Evolutionary conservation across 2,797 vertebrate species (phyloP), one percentile per base, ranked within the genome.

Genomic region (Brachyrhaphis roseni): DNA sequence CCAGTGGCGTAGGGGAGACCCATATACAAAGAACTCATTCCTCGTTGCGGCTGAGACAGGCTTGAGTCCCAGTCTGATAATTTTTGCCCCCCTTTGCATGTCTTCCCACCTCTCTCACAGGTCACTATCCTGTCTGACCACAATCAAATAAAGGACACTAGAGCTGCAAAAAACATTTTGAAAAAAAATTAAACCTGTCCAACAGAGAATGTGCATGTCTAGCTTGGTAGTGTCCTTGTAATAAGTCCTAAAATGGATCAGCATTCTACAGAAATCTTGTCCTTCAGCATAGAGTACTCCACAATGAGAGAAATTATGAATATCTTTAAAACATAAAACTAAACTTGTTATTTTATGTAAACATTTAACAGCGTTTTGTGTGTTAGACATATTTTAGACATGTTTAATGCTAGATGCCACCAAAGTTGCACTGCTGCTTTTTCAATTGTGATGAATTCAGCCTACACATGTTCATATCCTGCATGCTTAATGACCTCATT

Each of bases 401-500:
- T 10, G 16, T 77, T 41, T 72, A 28, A 55, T 75, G 12, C 26
- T 73, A 70, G 49, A 34, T n/a, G 0, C 55, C 55, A 26, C 75
- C 77, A 46, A 81, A 71, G 80, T 77, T 16, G 57, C 75, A 55
- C 55, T 71, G 2, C 66, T 80, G 23, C n/a, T 62, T 75, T 68
- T 72, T 39, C 62, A 73, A 71, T 47, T 79, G 51, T 75, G 81
- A 83, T 86, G 79, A 74, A 83, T 88, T 82, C 82, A 88, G 83
- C 84, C 84, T 82, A 78, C 86, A 93, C 89, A 93, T 92, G 93
- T 88, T 95, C 85, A 87, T 92, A 95, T 95, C 91, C 92, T 94
- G 93, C 94, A 92, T 95, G 91, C 90, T 95, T 96, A 96, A 96
- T 96, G 95, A 94, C 93, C 91, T 93, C 87, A 79, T 95, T 94